Evolutionary conservation across 2,797 vertebrate genomes (phyloP).

Genomic region (Nannoperca obscura): DNA sequence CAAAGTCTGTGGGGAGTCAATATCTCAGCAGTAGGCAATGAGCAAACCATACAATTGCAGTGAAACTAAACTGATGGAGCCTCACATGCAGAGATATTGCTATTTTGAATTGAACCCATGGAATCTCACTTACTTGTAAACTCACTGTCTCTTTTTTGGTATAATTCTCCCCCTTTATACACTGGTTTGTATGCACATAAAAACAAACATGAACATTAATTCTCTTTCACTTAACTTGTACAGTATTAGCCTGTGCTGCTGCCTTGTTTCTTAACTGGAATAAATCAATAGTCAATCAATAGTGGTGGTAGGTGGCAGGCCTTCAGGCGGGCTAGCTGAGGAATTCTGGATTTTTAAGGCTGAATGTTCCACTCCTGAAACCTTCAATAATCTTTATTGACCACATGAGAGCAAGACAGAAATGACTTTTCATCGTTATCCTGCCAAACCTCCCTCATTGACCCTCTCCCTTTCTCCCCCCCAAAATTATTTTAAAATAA

Average conservation of each 20-base stretch:
- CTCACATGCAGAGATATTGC: constrained; percentile 52
- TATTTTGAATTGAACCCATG: constrained; percentile 53
- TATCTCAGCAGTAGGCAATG: constrained; percentile 61
- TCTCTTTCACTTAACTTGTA: constrained; percentile 26
- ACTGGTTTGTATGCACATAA: constrained; percentile 14
- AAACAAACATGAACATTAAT: constrained; percentile 42
- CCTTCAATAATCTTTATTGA: constrained; percentile 58
- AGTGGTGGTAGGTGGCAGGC: constrained; percentile 34
- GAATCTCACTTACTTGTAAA: constrained; percentile 23
- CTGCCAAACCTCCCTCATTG: constrained; percentile 19
- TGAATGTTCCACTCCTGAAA: constrained; percentile 55
- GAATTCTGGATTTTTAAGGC: constrained; percentile 49
- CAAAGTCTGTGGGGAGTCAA: constrained; percentile 60
- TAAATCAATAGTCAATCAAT: constrained; percentile 65
- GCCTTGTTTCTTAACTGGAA: constrained; percentile 32
- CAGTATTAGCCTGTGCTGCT: constrained; percentile 29
- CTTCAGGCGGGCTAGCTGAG: constrained; percentile 34
- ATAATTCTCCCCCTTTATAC: neutral
- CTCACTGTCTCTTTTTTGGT: constrained; percentile 19
- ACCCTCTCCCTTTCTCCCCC: constrained; percentile 5
- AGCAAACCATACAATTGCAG: constrained; percentile 52
- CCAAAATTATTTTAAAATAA: neutral
- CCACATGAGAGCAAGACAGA: constrained; percentile 41
- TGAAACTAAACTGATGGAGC: constrained; percentile 51
- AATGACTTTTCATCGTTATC: constrained; percentile 23